phyloP scores from a whole-genome alignment of 1,140 invertebrate species.

The Ceratosolen solmsi region DNA sequence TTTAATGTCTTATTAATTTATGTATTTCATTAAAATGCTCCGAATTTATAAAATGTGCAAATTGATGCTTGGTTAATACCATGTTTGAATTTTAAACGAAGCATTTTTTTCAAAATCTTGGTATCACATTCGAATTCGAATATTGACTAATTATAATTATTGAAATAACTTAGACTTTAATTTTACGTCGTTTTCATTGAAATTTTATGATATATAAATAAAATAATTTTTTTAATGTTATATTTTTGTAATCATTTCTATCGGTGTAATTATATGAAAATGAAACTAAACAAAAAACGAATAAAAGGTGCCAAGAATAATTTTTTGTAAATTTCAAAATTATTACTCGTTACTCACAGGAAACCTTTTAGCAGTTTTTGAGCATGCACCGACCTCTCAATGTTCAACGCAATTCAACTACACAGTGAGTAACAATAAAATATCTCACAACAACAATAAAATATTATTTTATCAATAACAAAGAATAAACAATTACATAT shows the following conservation, averaged over 20 bases:
- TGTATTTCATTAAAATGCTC: no score
- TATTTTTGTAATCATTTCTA: background rate
- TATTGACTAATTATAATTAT: no score
- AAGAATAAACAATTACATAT: slow-evolving; percentile 4
- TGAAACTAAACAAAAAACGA: background rate
- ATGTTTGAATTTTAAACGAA: no score
- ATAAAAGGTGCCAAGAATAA: background rate
- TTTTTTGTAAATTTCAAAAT: slow-evolving; percentile 43
- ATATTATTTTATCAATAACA: background rate
- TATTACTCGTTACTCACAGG: slow-evolving; percentile 45
- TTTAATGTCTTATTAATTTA: no score
- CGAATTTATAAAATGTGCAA: no score
- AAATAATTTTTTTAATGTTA: background rate
- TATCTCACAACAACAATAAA: background rate
- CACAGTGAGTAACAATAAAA: slow-evolving; percentile 30
- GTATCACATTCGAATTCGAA: no score
- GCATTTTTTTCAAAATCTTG: no score
- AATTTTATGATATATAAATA: background rate
- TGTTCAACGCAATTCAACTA: slow-evolving; percentile 33
- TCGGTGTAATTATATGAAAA: no score
- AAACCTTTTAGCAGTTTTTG: slow-evolving; percentile 34
- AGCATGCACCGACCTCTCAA: slow-evolving; percentile 10
- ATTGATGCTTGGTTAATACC: no score
- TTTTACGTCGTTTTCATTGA: background rate
- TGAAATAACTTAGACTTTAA: no score